Conservation (phyloP, 1,140 invertebrate species). For the Scaptomyza montana region DNA sequence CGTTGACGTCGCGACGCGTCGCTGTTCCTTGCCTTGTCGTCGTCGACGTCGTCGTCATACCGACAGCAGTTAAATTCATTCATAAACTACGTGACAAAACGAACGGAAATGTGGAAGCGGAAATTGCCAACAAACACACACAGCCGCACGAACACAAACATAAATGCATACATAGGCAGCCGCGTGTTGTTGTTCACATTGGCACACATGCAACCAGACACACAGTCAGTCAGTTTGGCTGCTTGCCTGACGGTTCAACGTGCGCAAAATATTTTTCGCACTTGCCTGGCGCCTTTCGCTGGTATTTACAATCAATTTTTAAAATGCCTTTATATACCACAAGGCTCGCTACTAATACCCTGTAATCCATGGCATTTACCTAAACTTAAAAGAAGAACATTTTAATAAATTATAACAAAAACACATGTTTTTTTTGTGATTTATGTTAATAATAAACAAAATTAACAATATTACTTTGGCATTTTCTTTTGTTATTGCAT, state of each 20-base stretch:
- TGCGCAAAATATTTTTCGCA: slow-evolving; percentile 65
- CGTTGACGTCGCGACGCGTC: slow-evolving; percentile 22
- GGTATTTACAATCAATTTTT: slow-evolving; percentile 68
- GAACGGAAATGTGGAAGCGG: slow-evolving; percentile 79
- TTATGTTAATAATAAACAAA: too few species aligned
- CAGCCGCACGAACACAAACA: slow-evolving; percentile 21
- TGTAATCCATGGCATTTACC: too few species aligned
- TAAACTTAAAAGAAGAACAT: neutral
- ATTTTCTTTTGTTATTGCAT: too few species aligned
- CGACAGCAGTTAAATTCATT: slow-evolving; percentile 79
- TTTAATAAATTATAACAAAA: too few species aligned
- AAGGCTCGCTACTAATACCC: slow-evolving; percentile 26
- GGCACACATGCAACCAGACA: slow-evolving; percentile 29
- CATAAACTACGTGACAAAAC: slow-evolving; percentile 82
- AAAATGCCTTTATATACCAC: slow-evolving; percentile 34
- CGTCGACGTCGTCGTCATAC: slow-evolving; percentile 47
- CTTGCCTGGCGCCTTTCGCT: slow-evolving; percentile 39
- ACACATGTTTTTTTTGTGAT: too few species aligned
- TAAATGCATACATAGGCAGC: slow-evolving; percentile 18
- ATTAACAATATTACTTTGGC: too few species aligned
- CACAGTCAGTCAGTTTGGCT: slow-evolving; percentile 22
- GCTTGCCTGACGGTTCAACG: slow-evolving; percentile 45
- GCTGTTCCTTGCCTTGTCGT: slow-evolving; percentile 8
- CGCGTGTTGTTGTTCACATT: slow-evolving; percentile 9
- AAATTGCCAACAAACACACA: slow-evolving; percentile 76